A percentile compares a stretch with the other conserved stretches of the same genome.
phyloP scores from a whole-genome alignment of 2,113 vertebrate species.

The Psilopsiagon aymara region DNA sequence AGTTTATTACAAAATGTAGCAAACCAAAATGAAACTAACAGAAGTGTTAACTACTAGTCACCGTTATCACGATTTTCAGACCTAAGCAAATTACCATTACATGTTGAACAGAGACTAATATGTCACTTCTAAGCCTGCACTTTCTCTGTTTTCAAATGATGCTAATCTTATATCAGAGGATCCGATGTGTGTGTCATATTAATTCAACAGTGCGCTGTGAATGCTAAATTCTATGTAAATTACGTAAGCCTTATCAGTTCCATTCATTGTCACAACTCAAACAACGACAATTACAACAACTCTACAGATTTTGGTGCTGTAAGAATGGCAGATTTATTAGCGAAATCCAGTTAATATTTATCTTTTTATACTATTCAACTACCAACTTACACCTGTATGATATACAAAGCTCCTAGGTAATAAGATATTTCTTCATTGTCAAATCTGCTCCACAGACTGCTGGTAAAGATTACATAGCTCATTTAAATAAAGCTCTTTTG shows the following conservation, averaged over 20 bases:
- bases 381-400: slow-evolving; percentile 42
- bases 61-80: slow-evolving; percentile 9
- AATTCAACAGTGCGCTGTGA: slow-evolving; percentile 59
- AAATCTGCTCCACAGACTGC: slow-evolving; percentile 64
- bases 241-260: slow-evolving; percentile 71
- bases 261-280: slow-evolving; percentile 74
- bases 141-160: slow-evolving; percentile 47
- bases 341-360: slow-evolving; percentile 70
- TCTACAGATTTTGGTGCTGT: slow-evolving; percentile 54
- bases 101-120: not conserved
- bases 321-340: slow-evolving; percentile 66
- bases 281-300: slow-evolving; percentile 73
- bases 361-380: slow-evolving; percentile 67
- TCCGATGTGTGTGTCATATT: slow-evolving; percentile 55
- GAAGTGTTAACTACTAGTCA: not conserved
- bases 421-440: slow-evolving; percentile 74
- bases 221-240: slow-evolving; percentile 67
- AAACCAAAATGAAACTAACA: not conserved
- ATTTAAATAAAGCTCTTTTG: slow-evolving; percentile 70
- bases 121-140: slow-evolving; percentile 23
- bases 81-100: not conserved
- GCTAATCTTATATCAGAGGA: slow-evolving; percentile 69
- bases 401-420: slow-evolving; percentile 67
- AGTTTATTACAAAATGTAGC: slow-evolving; percentile 6
- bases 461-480: slow-evolving; percentile 72